A percentile compares a stretch with the other conserved stretches of the same genome.
Evolutionary conservation across 2,888 invertebrate genomes (phyloP).

Genomic region (Aphidoletes aphidimyza): DNA sequence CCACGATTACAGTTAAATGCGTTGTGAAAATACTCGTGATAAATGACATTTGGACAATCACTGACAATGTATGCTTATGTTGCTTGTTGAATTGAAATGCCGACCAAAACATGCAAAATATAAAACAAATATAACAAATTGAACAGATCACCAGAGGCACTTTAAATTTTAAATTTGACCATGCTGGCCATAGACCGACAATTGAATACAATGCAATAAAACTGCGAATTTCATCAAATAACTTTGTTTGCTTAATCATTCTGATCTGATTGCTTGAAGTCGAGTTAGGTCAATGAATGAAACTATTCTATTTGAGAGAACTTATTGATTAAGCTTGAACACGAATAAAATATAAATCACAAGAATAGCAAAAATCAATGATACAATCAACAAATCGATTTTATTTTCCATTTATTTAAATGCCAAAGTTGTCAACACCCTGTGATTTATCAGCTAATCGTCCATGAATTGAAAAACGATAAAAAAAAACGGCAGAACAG

Average conservation of each 20-base stretch:
- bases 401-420: no score
- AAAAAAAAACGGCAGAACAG: no score
- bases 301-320: no score
- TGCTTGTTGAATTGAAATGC: conserved; percentile 55
- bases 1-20: conserved; percentile 59
- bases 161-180: not conserved
- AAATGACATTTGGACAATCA: conserved; percentile 57
- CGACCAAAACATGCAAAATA: conserved; percentile 54
- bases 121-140: not conserved
- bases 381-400: no score
- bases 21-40: conserved; percentile 59
- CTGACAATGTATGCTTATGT: conserved; percentile 56
- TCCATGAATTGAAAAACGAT: no score
- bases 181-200: conserved; percentile 15
- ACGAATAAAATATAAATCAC: no score
- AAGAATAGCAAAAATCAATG: no score
- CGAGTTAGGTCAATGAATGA: not conserved
- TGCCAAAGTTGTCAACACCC: no score
- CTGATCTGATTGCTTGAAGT: not conserved
- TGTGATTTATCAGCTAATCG: no score
- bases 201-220: conserved; percentile 12
- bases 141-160: not conserved
- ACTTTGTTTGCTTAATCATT: not conserved
- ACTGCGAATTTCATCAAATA: not conserved
- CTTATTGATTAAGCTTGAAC: no score